Evolutionary conservation across 1,140 invertebrate genomes (phyloP), one percentile per base, ranked within the genome.

Genomic region (Wiebesia pumilae): DNA sequence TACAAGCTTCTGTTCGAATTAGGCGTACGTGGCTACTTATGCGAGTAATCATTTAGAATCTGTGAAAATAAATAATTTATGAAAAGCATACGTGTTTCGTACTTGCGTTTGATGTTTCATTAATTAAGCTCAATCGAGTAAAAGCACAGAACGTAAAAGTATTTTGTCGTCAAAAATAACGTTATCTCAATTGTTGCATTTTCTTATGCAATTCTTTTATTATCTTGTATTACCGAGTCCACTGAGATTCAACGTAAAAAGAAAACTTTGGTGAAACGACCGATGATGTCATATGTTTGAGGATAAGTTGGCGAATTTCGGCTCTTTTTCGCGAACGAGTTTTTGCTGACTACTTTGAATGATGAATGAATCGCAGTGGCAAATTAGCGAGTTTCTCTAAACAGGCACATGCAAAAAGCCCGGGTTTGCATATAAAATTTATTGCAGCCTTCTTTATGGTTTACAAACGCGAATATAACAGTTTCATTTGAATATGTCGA

Each of bases 281-380:
- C 9, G 33, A 35, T 81, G 51, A 81, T 65, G 58, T 81, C 51
- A 81, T 40, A 27, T 9, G 79, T 12, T 3, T 81, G 3, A 38
- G 62, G 78, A 80, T 80, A 80, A 35, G 1, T 58, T n/a, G 30
- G 51, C 51, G 78, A 58, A 62, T 40, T 81, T 81, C 24, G 79
- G 27, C 40, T 82, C 62, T 82, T 69, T 82, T 71, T 82, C 35
- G 58, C n/a, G 16, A 81, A 65, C 33, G 58, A 81, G 24, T 65
- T 81, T 35, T 81, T 67, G 14, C 54, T 67, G 3, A n/a, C 27
- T 40, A 16, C 35, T 67, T 40, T 9, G 79, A 67, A 81, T 65
- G 58, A 81, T 35, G 62, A 81, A 81, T 67, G 3, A n/a, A n/a
- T n/a, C n/a, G 33, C 79, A 43, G 79, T n/a, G 9, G 79, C 58